Base-by-base conservation (phyloP, 2,888 invertebrate genomes). In the Julus scanicus region DNA sequence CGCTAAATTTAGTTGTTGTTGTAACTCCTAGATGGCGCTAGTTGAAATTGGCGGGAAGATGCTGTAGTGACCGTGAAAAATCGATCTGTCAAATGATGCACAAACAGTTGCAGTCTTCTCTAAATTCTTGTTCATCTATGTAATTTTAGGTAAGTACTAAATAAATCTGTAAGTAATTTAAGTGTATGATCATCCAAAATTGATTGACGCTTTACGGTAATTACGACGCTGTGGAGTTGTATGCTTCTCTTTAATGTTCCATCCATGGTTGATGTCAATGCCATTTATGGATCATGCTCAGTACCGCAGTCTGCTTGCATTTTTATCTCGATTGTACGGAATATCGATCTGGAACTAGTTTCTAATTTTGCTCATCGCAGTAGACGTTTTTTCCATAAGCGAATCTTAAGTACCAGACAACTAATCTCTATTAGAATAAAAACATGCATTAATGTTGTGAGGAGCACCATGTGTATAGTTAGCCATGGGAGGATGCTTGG, bases 401-500 rank as follows among this genome's bases (percentile, higher is more conserved):
- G 20, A 20, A 29, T 8, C 44, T 53, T 53, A 13, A 53, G 37
- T 8, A 53, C 3, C 6, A 20, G 9, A 29, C 63, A 20, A 29
- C 63, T 20, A 20, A 71, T 57, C 44, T 44, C 44, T 71, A 71
- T 71, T 29, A 6, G 15, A 17, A 71, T 20, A 20, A 8, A 8
- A 6, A 0, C n/a, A 71, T 63, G 17, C n/a, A n/a, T n/a, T 44
- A 8, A n/a, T 63, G 2, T 53, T 63, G 57, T 63, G 57, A 2
- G 20, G 6, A n/a, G 37, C 80, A 29, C 5, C 29, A 11, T 29
- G 29, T 29, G 13, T 71, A 71, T 71, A 71, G n/a, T 71, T 37
- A 37, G 86, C 17, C 86, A 86, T 86, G 86, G 86, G 86, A 57
- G 57, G 29, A 86, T 86, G 86, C 86, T 39, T 86, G n/a, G 48